Conservation (phyloP, 2,888 invertebrate genomes). For the Physocephala rufipes region DNA sequence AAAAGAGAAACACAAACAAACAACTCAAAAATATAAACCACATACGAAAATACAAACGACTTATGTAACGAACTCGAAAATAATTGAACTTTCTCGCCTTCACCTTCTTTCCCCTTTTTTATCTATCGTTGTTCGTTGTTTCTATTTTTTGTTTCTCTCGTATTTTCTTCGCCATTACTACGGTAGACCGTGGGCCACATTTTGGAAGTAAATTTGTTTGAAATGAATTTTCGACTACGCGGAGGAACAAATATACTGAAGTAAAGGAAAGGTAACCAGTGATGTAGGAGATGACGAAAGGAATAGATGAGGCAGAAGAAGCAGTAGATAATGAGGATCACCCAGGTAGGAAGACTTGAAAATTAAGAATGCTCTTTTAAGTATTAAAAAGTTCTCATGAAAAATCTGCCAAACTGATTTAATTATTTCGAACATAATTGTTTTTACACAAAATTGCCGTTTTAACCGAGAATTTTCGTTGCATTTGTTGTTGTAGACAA, state of each 20-base stretch:
- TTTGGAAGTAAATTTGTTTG: neutral
- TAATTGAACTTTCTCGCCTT: neutral
- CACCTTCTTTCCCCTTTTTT: neutral
- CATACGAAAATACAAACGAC: neutral
- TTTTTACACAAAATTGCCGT: no score
- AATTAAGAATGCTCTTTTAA: no score
- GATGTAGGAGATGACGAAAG: neutral
- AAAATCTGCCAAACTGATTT: no score
- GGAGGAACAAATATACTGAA: neutral
- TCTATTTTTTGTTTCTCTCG: neutral
- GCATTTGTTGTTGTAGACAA: no score
- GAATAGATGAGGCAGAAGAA: no score
- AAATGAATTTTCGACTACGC: neutral
- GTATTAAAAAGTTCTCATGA: no score
- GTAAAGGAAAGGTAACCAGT: neutral
- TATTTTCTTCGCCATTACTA: neutral
- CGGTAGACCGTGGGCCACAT: neutral
- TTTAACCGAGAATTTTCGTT: no score
- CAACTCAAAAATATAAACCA: neutral
- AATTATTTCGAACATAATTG: no score
- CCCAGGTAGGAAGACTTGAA: no score
- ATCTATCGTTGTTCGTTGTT: neutral
- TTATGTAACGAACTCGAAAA: conserved; percentile 8
- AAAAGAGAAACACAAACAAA: neutral
- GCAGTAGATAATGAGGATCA: no score